A percentile compares a stretch with the other conserved stretches of the same genome.
phyloP scores from a whole-genome alignment of 2,888 invertebrate genomes.

The Camptogramma bilineatum region DNA sequence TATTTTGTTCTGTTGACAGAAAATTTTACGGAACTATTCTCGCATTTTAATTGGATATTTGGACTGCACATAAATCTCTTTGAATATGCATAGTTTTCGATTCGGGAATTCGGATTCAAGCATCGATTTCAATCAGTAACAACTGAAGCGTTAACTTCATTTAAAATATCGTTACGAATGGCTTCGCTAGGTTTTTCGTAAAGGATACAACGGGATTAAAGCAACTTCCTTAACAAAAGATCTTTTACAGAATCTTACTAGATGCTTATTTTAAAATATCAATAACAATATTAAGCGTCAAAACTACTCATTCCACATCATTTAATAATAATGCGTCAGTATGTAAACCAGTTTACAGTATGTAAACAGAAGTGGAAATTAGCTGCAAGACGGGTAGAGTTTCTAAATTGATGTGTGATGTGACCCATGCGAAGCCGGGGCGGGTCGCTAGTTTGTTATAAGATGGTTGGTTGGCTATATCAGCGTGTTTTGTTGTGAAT shows the following conservation, averaged over 20 bases:
- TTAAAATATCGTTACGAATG: conserved; percentile 37
- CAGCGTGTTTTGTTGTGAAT: neutral
- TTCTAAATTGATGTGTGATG: too few species aligned
- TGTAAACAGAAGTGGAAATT: too few species aligned
- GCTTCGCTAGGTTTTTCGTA: conserved; percentile 3
- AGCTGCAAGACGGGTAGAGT: too few species aligned
- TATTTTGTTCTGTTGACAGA: neutral
- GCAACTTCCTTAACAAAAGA: too few species aligned
- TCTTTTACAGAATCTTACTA: too few species aligned
- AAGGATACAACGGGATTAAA: neutral
- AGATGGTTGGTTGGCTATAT: neutral
- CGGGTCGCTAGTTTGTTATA: too few species aligned
- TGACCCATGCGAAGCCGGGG: too few species aligned
- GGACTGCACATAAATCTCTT: conserved; percentile 18
- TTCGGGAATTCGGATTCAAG: conserved; percentile 37
- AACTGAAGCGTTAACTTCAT: conserved; percentile 58
- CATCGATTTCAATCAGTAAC: conserved; percentile 61
- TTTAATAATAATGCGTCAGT: neutral
- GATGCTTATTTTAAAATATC: too few species aligned
- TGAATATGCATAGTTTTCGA: conserved; percentile 28
- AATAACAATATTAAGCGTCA: too few species aligned
- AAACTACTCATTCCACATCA: too few species aligned
- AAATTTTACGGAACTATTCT: neutral
- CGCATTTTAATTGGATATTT: conserved; percentile 15
- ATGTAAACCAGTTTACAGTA: too few species aligned